Base-by-base conservation (phyloP, 2,797 vertebrate genomes). In the Apogon talboti region DNA sequence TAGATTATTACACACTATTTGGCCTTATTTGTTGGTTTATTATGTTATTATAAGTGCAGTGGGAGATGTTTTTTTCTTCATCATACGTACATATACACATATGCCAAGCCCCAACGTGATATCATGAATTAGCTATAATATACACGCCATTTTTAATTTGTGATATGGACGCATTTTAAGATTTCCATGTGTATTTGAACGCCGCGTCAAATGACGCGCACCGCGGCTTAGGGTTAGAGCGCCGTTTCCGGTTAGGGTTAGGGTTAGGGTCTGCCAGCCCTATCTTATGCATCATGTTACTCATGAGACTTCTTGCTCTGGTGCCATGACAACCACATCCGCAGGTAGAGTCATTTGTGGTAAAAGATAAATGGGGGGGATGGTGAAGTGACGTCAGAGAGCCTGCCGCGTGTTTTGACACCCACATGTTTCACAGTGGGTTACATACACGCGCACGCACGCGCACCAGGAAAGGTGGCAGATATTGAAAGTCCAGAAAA, bases 261-360 rank as follows among this genome's bases (percentile, higher is more conserved):
- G n/a, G n/a, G n/a, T n/a, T n/a, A n/a, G n/a, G n/a, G n/a, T n/a
- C n/a, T n/a, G n/a, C n/a, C n/a, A 35, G 18, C 19, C 19, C 19
- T 45, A 71, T 78, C 52, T 74, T 71, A 70, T 13, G 67, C 50
- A 71, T 74, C 49, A 79, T 81, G 66, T 51, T 57, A 48, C 24
- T 50, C 44, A 53, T 19, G 21, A 63, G 59, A 63, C 44, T 57
- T 71, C 4, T 9, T 24, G 13, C 58, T 52, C 69, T 33, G 71
- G 46, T 78, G 49, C 78, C 83, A 85, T 85, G 86, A 78, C 69
- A 88, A 87, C 88, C 49, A 33, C 56, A 71, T 78, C 60, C 8
- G 53, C 51, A 72, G 64, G 70, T 68, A 13, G 42, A 19, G 60
- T 66, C 62, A 70, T 56, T 28, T 56, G 44, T 8, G 2, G 52